Conservation (phyloP, 2,888 invertebrate species). For the Oscheius sp. region DNA sequence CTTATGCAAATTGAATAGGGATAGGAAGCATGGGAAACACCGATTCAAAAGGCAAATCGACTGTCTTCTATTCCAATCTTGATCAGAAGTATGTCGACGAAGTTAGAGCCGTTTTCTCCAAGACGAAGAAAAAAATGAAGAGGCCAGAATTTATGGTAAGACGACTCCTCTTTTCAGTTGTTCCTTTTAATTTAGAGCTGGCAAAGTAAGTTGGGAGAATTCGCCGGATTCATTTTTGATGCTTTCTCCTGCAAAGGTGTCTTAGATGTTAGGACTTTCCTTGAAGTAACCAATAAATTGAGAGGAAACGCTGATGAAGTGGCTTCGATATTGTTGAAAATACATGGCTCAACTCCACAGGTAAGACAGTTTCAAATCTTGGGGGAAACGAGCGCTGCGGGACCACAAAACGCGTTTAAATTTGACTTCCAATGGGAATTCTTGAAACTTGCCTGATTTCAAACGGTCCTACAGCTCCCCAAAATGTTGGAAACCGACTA, state of each 20-base stretch:
- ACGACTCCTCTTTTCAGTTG: background rate
- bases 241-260: background rate
- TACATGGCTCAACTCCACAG: constrained; percentile 15
- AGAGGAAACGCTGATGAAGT: constrained; percentile 26
- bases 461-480: too few species aligned
- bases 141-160: constrained; percentile 16
- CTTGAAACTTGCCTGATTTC: too few species aligned
- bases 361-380: too few species aligned
- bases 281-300: constrained; percentile 13
- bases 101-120: background rate
- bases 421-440: too few species aligned
- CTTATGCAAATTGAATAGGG: background rate
- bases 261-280: background rate
- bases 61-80: constrained; percentile 10
- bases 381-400: too few species aligned
- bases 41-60: constrained; percentile 5
- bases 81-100: constrained; percentile 14
- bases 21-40: constrained; percentile 18
- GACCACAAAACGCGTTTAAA: too few species aligned
- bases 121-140: background rate
- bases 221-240: constrained; percentile 7
- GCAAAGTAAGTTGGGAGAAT: constrained; percentile 2
- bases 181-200: background rate
- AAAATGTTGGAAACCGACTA: too few species aligned
- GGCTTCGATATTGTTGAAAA: constrained; percentile 5